Percentiles rank a stretch among this genome's conserved stretches.
phyloP scores from a whole-genome alignment of 2,888 invertebrate genomes.

The Actias luna region DNA sequence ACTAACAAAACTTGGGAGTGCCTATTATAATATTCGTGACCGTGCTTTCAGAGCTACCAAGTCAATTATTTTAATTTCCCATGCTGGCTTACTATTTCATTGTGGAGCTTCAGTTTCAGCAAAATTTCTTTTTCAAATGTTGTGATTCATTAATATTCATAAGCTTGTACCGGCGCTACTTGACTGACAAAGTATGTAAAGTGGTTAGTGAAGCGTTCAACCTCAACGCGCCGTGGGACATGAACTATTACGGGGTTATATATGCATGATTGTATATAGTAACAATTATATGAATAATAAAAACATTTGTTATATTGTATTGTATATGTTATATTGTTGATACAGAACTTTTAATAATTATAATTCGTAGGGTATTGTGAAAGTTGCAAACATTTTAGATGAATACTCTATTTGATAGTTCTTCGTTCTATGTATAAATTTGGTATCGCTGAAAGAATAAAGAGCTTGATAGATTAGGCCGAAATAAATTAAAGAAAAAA shows the following conservation, averaged over 20 bases:
- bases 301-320: too few species aligned
- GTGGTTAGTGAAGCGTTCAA: conserved; percentile 65
- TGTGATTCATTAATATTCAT: conserved; percentile 76
- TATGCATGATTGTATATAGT: conserved; percentile 44
- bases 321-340: too few species aligned
- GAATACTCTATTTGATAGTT: neutral
- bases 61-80: neutral
- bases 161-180: conserved; percentile 71
- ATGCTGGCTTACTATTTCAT: neutral
- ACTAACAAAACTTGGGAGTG: neutral
- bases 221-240: conserved; percentile 15
- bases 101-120: conserved; percentile 42
- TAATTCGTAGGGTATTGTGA: too few species aligned
- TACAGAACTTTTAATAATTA: too few species aligned
- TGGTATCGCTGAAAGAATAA: too few species aligned
- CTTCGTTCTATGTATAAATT: too few species aligned
- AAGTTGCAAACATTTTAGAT: neutral
- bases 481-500: too few species aligned
- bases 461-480: neutral
- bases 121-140: conserved; percentile 48
- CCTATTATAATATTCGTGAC: neutral
- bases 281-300: too few species aligned
- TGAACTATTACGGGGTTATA: conserved; percentile 34
- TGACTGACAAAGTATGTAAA: conserved; percentile 75
- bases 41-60: neutral